These are phyloP conservation scores for Pseudotriccus pelzelni DNA, from an alignment of 2,797 vertebrate species.

Conservation along the genomic window DNA sequence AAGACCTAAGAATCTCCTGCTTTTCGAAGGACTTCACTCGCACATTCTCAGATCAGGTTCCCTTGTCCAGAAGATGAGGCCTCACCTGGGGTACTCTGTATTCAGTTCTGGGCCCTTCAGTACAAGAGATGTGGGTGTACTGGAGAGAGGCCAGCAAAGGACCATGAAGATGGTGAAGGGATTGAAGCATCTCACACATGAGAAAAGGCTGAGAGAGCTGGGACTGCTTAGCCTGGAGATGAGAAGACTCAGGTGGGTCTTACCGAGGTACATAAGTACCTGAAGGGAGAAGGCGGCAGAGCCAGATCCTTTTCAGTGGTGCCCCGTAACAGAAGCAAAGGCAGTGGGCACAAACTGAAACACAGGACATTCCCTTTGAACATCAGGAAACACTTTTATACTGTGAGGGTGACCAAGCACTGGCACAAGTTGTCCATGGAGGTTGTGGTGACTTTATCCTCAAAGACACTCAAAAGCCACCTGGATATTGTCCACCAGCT, in stretches of 20 bases:
- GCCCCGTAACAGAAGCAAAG: background rate
- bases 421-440: background rate
- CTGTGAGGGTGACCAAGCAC: background rate
- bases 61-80: background rate
- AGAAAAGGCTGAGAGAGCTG: background rate
- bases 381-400: background rate
- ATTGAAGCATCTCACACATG: background rate
- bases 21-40: background rate
- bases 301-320: background rate
- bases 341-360: background rate
- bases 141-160: background rate
- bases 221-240: background rate
- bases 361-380: background rate
- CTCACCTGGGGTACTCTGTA: background rate
- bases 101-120: background rate
- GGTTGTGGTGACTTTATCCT: background rate
- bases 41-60: background rate
- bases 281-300: background rate
- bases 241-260: background rate
- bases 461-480: background rate
- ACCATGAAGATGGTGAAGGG: background rate
- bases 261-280: background rate
- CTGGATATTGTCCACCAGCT: background rate
- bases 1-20: background rate
- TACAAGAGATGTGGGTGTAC: background rate